These are phyloP conservation scores for Chymomyza costata DNA, from an alignment of 1,140 invertebrate genomes.

Conservation along the genomic window DNA sequence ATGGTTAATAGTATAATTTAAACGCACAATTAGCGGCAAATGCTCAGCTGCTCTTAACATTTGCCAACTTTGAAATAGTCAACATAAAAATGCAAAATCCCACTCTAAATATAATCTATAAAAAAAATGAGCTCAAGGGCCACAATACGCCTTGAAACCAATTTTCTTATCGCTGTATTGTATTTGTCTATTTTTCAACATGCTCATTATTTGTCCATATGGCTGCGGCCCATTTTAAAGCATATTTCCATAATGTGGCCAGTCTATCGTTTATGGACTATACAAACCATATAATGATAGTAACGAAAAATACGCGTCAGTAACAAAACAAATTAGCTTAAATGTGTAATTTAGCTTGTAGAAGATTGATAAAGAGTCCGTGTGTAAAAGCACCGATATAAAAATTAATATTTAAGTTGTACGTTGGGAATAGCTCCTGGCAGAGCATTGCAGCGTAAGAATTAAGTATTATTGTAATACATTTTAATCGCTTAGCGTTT, in stretches of 20 bases:
- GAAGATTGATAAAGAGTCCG: slow-evolving; percentile 7
- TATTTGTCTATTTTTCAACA: no score
- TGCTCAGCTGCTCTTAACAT: slow-evolving; percentile 50
- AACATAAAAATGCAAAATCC: slow-evolving; percentile 14
- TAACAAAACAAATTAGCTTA: slow-evolving; percentile 30
- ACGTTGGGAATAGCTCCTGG: no score
- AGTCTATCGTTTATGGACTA: no score
- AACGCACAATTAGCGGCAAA: slow-evolving; percentile 7
- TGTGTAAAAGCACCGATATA: no score
- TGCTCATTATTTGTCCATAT: no score
- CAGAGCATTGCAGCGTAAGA: no score
- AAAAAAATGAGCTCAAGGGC: background rate
- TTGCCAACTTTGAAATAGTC: slow-evolving; percentile 59
- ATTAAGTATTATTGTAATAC: slow-evolving; percentile 28
- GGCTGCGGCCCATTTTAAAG: no score
- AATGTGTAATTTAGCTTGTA: slow-evolving; percentile 33
- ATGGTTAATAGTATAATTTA: slow-evolving; percentile 84
- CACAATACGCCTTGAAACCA: no score
- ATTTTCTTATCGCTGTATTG: no score
- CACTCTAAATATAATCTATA: slow-evolving; percentile 25
- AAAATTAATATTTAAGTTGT: slow-evolving; percentile 5
- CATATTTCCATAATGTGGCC: no score
- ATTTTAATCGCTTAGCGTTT: no score
- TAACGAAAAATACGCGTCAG: slow-evolving; percentile 26
- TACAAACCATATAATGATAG: no score